A percentile compares a stretch with the other conserved stretches of the same genome.
These are phyloP conservation scores for Rhinella marina DNA, from an alignment of 2,797 vertebrate genomes.

Conservation along the genomic window DNA sequence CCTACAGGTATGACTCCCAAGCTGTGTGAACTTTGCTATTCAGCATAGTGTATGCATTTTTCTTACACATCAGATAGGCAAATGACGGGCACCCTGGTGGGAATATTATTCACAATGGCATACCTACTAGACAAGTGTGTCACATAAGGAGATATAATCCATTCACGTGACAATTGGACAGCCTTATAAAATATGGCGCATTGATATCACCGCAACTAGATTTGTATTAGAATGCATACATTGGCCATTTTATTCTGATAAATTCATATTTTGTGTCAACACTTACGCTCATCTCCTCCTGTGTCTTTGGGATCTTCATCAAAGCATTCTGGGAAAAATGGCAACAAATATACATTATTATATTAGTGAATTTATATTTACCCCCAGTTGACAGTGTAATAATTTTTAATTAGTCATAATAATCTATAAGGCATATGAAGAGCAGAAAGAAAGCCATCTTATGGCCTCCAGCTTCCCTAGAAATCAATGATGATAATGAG, in stretches of 20 bases:
- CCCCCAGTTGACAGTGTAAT: neutral
- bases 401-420: neutral
- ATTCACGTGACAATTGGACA: neutral
- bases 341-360: neutral
- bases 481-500: neutral
- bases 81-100: neutral
- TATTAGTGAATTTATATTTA: neutral
- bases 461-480: neutral
- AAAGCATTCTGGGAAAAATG: constrained; percentile 81
- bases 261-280: neutral
- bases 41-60: no score
- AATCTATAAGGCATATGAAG: neutral
- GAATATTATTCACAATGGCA: neutral
- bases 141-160: neutral
- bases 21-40: no score
- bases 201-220: no score
- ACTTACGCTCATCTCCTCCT: constrained; percentile 85
- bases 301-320: constrained; percentile 87
- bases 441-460: neutral
- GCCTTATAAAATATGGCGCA: neutral
- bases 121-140: neutral
- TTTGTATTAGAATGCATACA: neutral
- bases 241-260: neutral
- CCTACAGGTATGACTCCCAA: no score
- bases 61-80: no score